Percentiles rank a stretch among this genome's conserved stretches.
These are phyloP conservation scores for Netelia fuscicornis DNA, from an alignment of 2,888 invertebrate genomes.

Conservation along the genomic window DNA sequence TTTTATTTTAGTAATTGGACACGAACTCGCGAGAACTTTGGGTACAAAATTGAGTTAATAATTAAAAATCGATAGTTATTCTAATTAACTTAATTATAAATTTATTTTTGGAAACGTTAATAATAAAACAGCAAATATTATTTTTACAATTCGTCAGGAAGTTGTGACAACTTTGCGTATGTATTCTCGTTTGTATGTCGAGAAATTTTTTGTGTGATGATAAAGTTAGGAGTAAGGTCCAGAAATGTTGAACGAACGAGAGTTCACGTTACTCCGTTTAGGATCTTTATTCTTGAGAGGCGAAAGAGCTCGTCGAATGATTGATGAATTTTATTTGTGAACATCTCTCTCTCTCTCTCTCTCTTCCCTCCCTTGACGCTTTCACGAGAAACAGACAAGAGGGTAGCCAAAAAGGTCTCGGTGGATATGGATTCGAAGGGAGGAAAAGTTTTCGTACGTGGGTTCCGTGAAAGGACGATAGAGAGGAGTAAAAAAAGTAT, in stretches of 20 bases:
- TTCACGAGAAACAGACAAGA: no score
- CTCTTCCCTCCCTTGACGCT: conserved; percentile 18
- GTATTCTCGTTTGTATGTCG: background rate
- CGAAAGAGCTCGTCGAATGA: conserved; percentile 69
- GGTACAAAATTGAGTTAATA: no score
- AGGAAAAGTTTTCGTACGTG: conserved; percentile 62
- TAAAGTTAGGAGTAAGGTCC: conserved; percentile 27
- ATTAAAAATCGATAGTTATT: no score
- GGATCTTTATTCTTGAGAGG: conserved; percentile 54
- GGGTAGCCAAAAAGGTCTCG: conserved; percentile 42
- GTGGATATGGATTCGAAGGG: conserved; percentile 59
- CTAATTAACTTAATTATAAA: background rate
- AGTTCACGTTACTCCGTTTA: conserved; percentile 36
- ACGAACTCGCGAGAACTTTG: no score
- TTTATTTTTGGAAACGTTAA: background rate
- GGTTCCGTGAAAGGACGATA: conserved; percentile 36
- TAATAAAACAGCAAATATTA: background rate
- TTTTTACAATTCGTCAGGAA: no score
- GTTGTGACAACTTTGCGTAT: background rate
- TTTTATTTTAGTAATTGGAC: no score
- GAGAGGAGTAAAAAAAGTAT: conserved; percentile 30
- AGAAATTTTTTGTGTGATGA: background rate
- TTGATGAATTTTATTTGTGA: conserved; percentile 77
- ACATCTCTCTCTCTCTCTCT: conserved; percentile 46
- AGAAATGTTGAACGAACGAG: conserved; percentile 53